Percentiles rank a stretch among this genome's conserved stretches.
Evolutionary conservation across 2,797 vertebrate genomes (phyloP).

Genomic region (Forpus xanthops): DNA sequence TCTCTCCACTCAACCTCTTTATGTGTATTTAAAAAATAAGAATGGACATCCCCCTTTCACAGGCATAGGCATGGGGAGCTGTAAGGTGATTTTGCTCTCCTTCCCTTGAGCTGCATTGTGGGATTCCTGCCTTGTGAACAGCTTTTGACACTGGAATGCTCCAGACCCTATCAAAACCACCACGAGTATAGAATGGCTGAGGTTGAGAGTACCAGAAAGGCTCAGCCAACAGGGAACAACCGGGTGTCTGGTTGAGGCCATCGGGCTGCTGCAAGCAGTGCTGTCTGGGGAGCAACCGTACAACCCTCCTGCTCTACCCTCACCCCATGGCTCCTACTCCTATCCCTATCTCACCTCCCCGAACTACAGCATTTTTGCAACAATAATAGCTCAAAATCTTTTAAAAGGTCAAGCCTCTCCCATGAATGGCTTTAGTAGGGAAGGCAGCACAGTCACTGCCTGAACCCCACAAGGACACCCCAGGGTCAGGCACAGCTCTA

Average conservation of each 20-base stretch:
- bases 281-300: background rate
- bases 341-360: background rate
- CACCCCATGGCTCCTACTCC: background rate
- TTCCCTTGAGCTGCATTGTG: background rate
- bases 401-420: background rate
- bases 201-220: background rate
- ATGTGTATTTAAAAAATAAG: background rate
- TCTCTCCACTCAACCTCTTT: background rate
- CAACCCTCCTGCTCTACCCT: background rate
- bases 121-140: background rate
- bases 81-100: background rate
- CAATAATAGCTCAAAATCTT: background rate
- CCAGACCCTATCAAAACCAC: background rate
- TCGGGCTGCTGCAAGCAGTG: accelerated
- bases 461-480: background rate
- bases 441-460: background rate
- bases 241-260: accelerated
- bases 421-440: background rate
- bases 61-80: background rate
- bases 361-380: background rate
- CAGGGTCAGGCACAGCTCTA: background rate
- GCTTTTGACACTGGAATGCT: background rate
- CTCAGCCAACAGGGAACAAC: background rate
- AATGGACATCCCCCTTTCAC: background rate
- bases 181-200: accelerated